Percentiles rank a stretch among this genome's conserved stretches.
Evolutionary conservation across 2,113 vertebrate species (phyloP).

Genomic region (Clarias macrocephalus): DNA sequence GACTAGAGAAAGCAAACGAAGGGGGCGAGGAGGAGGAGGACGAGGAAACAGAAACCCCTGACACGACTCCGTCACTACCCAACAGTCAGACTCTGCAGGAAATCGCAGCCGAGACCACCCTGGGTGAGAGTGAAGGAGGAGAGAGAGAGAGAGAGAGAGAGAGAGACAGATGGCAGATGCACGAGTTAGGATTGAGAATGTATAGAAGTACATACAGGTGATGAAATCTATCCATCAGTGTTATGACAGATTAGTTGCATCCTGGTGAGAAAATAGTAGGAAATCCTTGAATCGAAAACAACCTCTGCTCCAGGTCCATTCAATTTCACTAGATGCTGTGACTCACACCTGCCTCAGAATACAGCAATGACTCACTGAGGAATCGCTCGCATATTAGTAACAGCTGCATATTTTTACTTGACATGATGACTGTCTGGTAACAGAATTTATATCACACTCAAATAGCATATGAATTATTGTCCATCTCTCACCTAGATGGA

Average conservation of each 20-base stretch:
- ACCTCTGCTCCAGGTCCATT: neutral
- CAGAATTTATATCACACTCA: neutral
- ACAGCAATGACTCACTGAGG: neutral
- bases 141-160: neutral
- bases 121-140: conserved; percentile 24
- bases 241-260: neutral
- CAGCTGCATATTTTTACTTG: neutral
- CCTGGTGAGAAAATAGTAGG: neutral
- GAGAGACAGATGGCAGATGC: neutral
- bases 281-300: neutral
- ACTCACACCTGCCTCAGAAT: conserved; percentile 28
- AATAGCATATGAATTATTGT: neutral
- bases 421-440: neutral
- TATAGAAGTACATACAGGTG: neutral
- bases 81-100: conserved; percentile 62
- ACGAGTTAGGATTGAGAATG: neutral
- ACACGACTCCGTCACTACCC: conserved; percentile 62
- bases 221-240: neutral
- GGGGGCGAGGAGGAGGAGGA: conserved; percentile 70
- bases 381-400: neutral
- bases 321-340: conserved; percentile 17
- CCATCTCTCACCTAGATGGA: neutral
- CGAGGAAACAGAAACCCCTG: conserved; percentile 76
- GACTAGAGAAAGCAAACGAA: conserved; percentile 70
- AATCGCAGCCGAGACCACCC: conserved; percentile 41